phyloP scores from a whole-genome alignment of 2,113 vertebrate genomes.

The Chionodraco myersi region DNA sequence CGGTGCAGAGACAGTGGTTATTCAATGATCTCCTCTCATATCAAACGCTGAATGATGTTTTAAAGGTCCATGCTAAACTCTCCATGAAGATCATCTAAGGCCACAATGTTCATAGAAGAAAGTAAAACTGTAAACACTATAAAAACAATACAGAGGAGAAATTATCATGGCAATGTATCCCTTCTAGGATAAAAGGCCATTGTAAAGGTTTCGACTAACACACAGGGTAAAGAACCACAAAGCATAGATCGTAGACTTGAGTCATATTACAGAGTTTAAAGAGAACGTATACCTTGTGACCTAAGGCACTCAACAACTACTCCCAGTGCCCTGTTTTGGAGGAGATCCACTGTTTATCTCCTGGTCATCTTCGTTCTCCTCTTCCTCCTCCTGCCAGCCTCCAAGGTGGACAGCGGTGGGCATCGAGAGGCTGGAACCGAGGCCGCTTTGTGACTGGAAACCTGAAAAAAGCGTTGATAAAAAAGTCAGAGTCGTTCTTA shows the following conservation, averaged over 20 bases:
- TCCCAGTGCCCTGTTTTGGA: conserved; percentile 66
- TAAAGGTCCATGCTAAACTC: conserved; percentile 72
- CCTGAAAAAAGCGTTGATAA: conserved; percentile 16
- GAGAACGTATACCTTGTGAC: conserved; percentile 60
- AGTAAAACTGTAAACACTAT: conserved; percentile 77
- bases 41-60: conserved; percentile 44
- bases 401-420: conserved; percentile 76
- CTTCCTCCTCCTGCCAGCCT: conserved; percentile 83
- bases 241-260: conserved; percentile 12
- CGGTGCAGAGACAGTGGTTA: conserved; percentile 70
- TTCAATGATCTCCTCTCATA: conserved; percentile 52
- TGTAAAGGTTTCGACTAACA: conserved; percentile 7
- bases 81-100: conserved; percentile 81
- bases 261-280: neutral
- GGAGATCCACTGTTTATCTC: conserved; percentile 77
- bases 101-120: conserved; percentile 80
- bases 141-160: conserved; percentile 40
- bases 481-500: neutral
- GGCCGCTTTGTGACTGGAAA: conserved; percentile 50
- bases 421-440: conserved; percentile 59
- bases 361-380: conserved; percentile 75
- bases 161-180: conserved; percentile 35
- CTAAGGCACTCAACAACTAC: conserved; percentile 84
- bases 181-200: conserved; percentile 26
- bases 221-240: conserved; percentile 20